These are phyloP conservation scores for Eupithecia centaureata DNA, from an alignment of 2,888 invertebrate species.

Conservation along the genomic window DNA sequence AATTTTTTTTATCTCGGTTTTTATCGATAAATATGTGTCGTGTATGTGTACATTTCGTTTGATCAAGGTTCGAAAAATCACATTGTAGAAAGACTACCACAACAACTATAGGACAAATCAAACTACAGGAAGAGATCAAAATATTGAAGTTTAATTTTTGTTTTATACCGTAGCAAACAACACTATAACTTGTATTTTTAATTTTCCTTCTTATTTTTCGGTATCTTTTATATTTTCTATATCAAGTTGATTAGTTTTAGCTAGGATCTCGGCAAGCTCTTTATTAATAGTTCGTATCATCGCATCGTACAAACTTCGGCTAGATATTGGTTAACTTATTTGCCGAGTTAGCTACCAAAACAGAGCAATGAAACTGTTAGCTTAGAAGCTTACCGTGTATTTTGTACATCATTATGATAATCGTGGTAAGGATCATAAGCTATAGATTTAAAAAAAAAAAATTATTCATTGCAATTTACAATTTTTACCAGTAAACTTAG, in stretches of 20 bases:
- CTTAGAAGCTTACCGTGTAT: not conserved
- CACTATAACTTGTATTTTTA: not conserved
- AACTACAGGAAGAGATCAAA: not conserved
- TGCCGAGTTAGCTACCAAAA: conserved; percentile 40
- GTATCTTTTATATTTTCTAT: not conserved
- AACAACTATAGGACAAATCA: too few relatives aligned
- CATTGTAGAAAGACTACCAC: too few relatives aligned
- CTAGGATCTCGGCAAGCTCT: not conserved
- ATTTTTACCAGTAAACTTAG: too few relatives aligned
- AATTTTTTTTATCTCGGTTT: too few relatives aligned
- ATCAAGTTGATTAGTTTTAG: not conserved
- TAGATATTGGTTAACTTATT: conserved; percentile 42
- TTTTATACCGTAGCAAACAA: not conserved
- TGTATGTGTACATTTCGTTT: too few relatives aligned
- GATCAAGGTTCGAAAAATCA: too few relatives aligned
- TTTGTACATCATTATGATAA: conserved; percentile 4
- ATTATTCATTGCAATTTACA: too few relatives aligned
- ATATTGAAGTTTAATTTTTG: not conserved
- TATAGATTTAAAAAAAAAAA: not conserved
- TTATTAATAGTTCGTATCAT: conserved; percentile 28
- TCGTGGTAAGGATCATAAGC: too few relatives aligned
- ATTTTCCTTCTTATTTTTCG: not conserved
- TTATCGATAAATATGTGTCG: too few relatives aligned
- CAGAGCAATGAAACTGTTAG: conserved; percentile 39
- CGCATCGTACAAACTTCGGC: conserved; percentile 23